These are phyloP conservation scores for Himalopsyche anomala DNA, from an alignment of 2,888 invertebrate species.

Conservation along the genomic window DNA sequence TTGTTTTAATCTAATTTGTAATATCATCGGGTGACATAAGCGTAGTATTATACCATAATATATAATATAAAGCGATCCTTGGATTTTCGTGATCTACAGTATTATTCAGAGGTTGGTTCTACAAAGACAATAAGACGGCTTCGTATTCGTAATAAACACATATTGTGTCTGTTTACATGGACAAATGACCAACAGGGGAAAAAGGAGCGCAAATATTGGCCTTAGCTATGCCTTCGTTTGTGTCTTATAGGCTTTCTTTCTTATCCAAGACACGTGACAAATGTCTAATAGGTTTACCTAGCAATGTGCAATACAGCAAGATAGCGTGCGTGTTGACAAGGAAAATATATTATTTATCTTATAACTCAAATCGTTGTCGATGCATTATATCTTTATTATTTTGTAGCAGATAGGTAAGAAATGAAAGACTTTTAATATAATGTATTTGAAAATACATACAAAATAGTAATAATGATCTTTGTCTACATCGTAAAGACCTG, in stretches of 20 bases:
- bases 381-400: too few relatives aligned
- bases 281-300: conserved; percentile 44
- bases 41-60: too few relatives aligned
- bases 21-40: too few relatives aligned
- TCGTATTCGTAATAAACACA: conserved; percentile 62
- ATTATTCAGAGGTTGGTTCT: conserved; percentile 9
- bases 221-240: conserved; percentile 48
- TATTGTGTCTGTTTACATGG: conserved; percentile 61
- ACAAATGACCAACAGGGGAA: conserved; percentile 59
- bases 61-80: background rate
- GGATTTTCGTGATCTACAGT: background rate
- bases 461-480: too few relatives aligned
- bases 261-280: conserved; percentile 55
- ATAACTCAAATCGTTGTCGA: too few relatives aligned
- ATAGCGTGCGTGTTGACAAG: too few relatives aligned
- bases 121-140: conserved; percentile 51
- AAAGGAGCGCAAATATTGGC: conserved; percentile 60
- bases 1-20: too few relatives aligned
- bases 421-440: too few relatives aligned
- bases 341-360: too few relatives aligned
- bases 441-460: too few relatives aligned
- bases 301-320: background rate
- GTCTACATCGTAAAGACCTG: too few relatives aligned
- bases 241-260: conserved; percentile 48
- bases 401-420: too few relatives aligned